These are phyloP conservation scores for Lithophane ornitopus DNA, from an alignment of 2,888 invertebrate genomes.

Conservation along the genomic window DNA sequence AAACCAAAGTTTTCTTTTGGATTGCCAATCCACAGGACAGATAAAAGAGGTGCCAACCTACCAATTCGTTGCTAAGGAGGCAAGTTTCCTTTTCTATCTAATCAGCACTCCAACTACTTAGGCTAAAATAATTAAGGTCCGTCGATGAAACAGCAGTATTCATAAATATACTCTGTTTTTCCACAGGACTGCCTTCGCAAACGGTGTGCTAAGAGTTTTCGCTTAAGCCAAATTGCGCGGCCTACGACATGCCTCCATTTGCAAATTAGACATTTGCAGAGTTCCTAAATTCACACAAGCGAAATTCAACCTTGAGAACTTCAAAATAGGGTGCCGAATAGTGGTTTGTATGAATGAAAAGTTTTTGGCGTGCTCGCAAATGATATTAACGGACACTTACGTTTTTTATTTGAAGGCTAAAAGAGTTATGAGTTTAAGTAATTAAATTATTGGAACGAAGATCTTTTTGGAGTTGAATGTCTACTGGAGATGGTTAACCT, in stretches of 20 bases:
- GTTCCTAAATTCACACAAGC: conserved; percentile 58
- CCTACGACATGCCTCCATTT: conserved; percentile 89
- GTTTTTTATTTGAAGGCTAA: conserved; percentile 68
- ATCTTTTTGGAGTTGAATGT: conserved; percentile 31
- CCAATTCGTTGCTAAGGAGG: background rate
- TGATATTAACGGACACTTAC: conserved; percentile 71
- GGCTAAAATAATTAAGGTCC: conserved; percentile 48
- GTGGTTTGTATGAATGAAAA: conserved; percentile 22
- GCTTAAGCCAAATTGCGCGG: conserved; percentile 87
- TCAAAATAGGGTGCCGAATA: conserved; percentile 49
- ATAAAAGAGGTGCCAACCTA: background rate
- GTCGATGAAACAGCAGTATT: conserved; percentile 58
- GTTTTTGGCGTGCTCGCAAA: conserved; percentile 66
- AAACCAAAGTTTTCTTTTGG: background rate
- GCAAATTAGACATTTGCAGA: conserved; percentile 85
- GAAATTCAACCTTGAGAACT: conserved; percentile 60
- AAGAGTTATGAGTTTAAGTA: conserved; percentile 69
- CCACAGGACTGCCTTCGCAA: conserved; percentile 75
- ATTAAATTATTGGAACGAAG: conserved; percentile 66
- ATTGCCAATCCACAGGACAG: too few species aligned
- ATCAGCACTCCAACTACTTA: conserved; percentile 51
- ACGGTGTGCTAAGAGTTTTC: conserved; percentile 81
- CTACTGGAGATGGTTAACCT: conserved; percentile 4
- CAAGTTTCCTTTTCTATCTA: background rate
- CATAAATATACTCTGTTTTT: conserved; percentile 73